phyloP scores from a whole-genome alignment of 2,888 invertebrate genomes.

The Parelbella ahira region DNA sequence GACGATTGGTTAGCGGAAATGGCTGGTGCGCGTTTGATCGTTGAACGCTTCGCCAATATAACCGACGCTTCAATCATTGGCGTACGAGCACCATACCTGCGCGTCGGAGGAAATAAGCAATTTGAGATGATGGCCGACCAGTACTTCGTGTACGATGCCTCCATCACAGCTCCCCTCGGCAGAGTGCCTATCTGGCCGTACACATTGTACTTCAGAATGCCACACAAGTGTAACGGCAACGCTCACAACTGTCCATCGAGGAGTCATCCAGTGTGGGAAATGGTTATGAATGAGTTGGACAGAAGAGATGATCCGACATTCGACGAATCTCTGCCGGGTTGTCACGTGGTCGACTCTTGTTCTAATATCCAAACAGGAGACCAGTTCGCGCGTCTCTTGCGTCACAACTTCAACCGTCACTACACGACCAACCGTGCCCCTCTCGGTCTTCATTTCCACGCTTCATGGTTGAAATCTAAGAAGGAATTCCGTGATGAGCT shows the following conservation, averaged over 20 bases:
- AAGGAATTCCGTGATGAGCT: conserved; percentile 95
- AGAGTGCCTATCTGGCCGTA: conserved; percentile 98
- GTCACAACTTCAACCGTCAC: conserved; percentile 97
- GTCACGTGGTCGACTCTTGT: conserved; percentile 96
- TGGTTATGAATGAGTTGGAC: conserved; percentile 97
- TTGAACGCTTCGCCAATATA: conserved; percentile 94
- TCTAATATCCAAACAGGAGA: conserved; percentile 95
- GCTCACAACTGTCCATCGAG: conserved; percentile 95
- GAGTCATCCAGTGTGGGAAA: conserved; percentile 97
- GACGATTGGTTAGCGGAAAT: conserved; percentile 97
- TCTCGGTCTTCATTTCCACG: conserved; percentile 95
- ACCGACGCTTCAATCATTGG: conserved; percentile 95
- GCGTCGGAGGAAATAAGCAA: conserved; percentile 96
- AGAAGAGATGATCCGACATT: conserved; percentile 96
- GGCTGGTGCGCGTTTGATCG: conserved; percentile 93
- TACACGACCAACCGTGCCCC: conserved; percentile 96
- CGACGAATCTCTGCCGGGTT: conserved; percentile 95
- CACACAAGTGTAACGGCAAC: conserved; percentile 96
- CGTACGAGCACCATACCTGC: conserved; percentile 91
- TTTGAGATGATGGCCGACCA: conserved; percentile 99
- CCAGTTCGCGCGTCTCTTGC: conserved; percentile 92
- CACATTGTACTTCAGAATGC: conserved; percentile 97
- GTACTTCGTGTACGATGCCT: conserved; percentile 96
- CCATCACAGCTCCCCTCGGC: conserved; percentile 93
- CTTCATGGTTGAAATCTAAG: conserved; percentile 96